Evolutionary conservation across 2,888 invertebrate species (phyloP), one percentile per base, ranked within the genome.

Genomic region (Antitype chi): DNA sequence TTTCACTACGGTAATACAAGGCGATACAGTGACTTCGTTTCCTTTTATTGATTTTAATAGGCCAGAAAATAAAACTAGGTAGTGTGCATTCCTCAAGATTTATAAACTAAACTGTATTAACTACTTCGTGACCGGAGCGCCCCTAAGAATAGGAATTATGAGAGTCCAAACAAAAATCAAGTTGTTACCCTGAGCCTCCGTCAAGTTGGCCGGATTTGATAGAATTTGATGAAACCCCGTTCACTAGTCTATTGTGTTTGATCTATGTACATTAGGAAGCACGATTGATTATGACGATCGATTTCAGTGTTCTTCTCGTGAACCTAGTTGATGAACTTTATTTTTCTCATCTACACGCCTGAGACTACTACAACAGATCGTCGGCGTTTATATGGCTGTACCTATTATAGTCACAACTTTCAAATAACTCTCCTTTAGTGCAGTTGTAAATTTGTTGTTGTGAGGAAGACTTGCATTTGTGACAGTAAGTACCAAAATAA

Each of bases 31-130:
- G 83, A 70, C 83, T 67, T 88, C 79, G 86, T 88, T 89, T 89
- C 89, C 85, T 89, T 90, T 89, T 92, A 92, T 92, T 92, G 92
- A 92, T 92, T 92, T 91, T 91, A 85, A 75, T 84, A 82, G 60
- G 59, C 84, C 83, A 73, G 83, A 85, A 88, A 88, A 86, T 84
- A 85, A 85, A 89, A 85, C 83, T 74, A 81, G n/a, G n/a, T n/a
- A n/a, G 73, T 84, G 85, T 81, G 62, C 75, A 85, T 85, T 83
- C 68, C 66, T 78, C 70, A 74, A 57, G 75, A 59, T 82, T 68
- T 78, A 75, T 62, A 73, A 76, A 72, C 25, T 63, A 25, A 72
- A 71, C 57, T 71, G 52, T 57, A 62, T 70, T 38, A 63, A 78
- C 67, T 57, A 78, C 57, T 77, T 70, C 69, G 70, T 64, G 70